A percentile compares a stretch with the other conserved stretches of the same genome.
phyloP scores from a whole-genome alignment of 1,140 invertebrate species.

The Magallana ariakensis region DNA sequence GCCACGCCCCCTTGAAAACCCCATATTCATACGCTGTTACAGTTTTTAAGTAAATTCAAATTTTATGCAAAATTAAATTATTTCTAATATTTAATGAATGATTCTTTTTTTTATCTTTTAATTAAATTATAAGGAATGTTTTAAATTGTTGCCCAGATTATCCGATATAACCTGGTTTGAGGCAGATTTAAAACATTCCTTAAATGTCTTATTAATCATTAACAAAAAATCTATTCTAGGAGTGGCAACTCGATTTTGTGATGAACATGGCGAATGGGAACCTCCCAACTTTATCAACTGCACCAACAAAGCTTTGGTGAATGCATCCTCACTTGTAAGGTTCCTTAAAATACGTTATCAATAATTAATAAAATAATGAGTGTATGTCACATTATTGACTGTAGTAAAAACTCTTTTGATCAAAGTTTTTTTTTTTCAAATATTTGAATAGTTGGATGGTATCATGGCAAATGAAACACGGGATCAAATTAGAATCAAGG shows the following conservation, averaged over 20 bases:
- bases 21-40: too few species aligned
- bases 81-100: too few species aligned
- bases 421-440: not conserved
- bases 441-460: not conserved
- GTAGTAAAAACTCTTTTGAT: too few species aligned
- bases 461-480: not conserved
- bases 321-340: not conserved
- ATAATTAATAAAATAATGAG: not conserved
- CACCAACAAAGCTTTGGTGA: not conserved
- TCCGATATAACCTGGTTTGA: too few species aligned
- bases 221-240: not conserved
- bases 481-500: not conserved
- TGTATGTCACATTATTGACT: not conserved
- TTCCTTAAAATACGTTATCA: not conserved
- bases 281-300: not conserved
- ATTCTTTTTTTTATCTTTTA: too few species aligned
- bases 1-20: too few species aligned
- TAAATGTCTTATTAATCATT: not conserved
- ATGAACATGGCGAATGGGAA: not conserved
- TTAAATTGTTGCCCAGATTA: too few species aligned
- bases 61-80: too few species aligned
- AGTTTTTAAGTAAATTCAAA: too few species aligned
- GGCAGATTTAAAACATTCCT: too few species aligned
- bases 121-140: too few species aligned
- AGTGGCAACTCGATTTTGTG: not conserved